Percentiles rank a stretch among this genome's conserved stretches.
Conservation (phyloP, 2,888 invertebrate species). For the Cataglyphis cursor region DNA sequence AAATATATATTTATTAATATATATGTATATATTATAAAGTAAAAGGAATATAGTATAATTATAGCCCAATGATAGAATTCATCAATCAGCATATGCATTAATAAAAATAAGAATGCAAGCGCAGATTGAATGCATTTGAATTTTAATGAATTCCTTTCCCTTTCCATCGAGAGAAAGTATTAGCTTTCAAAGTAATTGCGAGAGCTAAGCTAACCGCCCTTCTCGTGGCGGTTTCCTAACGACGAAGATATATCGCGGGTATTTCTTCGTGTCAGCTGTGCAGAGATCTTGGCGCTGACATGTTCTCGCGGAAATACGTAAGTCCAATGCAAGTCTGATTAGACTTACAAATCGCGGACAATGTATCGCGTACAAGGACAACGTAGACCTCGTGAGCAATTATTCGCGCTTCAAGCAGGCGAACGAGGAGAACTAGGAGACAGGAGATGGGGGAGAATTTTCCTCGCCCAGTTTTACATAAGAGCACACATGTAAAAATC, state of each 20-base stretch:
- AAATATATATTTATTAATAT: background rate
- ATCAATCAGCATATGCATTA: background rate
- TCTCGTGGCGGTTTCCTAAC: constrained; percentile 33
- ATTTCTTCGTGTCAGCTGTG: constrained; percentile 24
- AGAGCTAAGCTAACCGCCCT: constrained; percentile 8
- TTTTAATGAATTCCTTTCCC: background rate
- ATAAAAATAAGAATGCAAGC: background rate
- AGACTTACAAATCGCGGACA: constrained; percentile 54
- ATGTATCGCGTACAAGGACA: constrained; percentile 51
- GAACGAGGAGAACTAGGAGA: constrained; percentile 18
- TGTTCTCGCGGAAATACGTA: constrained; percentile 52
- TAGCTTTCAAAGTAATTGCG: constrained; percentile 50
- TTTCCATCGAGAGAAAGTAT: constrained; percentile 32
- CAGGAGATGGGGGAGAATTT: constrained; percentile 32
- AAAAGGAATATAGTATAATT: too few species aligned
- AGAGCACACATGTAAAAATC: constrained; percentile 62
- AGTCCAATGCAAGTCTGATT: constrained; percentile 49
- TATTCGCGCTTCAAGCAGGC: constrained; percentile 40
- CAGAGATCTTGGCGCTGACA: constrained; percentile 29
- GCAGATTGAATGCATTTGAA: constrained; percentile 16
- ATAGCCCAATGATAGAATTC: too few species aligned
- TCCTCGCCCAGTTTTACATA: constrained; percentile 42
- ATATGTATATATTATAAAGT: background rate
- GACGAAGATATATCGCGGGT: constrained; percentile 50
- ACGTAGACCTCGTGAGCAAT: constrained; percentile 58